These are phyloP conservation scores for Dendrolimus houi DNA, from an alignment of 2,888 invertebrate species.

Conservation along the genomic window DNA sequence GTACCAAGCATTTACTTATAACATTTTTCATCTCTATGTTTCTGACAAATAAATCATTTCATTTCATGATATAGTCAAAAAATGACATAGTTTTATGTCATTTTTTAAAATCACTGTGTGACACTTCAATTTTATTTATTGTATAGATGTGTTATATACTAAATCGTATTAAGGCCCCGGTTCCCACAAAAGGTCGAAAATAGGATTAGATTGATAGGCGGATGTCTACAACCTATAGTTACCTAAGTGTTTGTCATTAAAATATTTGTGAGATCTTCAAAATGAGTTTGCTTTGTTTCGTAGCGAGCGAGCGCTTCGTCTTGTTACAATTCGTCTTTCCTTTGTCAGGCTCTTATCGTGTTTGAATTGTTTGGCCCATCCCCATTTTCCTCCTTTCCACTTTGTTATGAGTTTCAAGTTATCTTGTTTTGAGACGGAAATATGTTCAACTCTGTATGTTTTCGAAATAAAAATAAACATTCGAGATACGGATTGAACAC, in stretches of 20 bases:
- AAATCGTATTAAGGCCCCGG: no score
- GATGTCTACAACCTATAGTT: background rate
- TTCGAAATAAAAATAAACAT: background rate
- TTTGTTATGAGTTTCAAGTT: conserved; percentile 9
- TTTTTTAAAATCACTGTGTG: no score
- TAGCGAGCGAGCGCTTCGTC: background rate
- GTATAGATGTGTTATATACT: no score
- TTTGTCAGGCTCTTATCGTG: conserved; percentile 20
- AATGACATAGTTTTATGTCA: no score
- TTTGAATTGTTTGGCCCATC: conserved; percentile 16
- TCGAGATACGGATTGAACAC: no score
- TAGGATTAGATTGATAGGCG: no score
- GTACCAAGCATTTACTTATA: no score
- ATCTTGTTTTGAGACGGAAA: background rate
- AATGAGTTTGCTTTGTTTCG: background rate
- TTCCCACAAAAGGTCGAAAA: no score
- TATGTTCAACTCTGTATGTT: background rate
- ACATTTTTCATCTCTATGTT: no score
- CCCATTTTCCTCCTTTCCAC: conserved; percentile 10
- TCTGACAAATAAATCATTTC: no score
- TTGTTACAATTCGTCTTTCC: conserved; percentile 13
- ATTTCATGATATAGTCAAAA: no score
- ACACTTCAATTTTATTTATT: no score
- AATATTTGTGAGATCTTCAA: background rate
- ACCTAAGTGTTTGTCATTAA: background rate